A percentile compares a stretch with the other conserved stretches of the same genome.
Conservation (phyloP, 92 coral and sea anemone species). For the Isaurus tuberculatus region DNA sequence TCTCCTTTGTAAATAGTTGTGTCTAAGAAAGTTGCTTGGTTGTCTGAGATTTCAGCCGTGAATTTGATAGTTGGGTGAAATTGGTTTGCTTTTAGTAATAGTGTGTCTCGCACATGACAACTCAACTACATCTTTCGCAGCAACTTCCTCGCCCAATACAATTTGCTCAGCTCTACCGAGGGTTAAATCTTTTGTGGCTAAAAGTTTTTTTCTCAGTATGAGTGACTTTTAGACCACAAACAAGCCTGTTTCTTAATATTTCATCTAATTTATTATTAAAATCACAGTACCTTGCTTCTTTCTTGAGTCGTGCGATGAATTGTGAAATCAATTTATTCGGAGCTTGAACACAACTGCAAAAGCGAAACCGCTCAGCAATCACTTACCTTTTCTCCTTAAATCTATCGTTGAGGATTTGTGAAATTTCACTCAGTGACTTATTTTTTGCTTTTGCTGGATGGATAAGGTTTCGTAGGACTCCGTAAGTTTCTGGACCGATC, state of each 20-base stretch:
- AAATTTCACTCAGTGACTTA: too few relatives aligned
- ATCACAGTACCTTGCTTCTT: conserved; percentile 17
- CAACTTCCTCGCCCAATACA: conserved; percentile 32
- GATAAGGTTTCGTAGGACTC: conserved; percentile 59
- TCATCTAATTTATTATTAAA: not conserved
- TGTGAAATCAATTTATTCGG: not conserved
- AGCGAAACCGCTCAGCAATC: conserved; percentile 48
- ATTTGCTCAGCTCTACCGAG: conserved; percentile 26
- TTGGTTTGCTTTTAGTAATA: too few relatives aligned
- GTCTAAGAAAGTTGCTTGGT: too few relatives aligned
- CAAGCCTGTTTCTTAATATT: conserved; percentile 3
- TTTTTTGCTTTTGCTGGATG: conserved; percentile 47
- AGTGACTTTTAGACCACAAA: conserved; percentile 7
- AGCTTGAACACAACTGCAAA: conserved; percentile 34
- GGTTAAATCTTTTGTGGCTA: conserved; percentile 33
- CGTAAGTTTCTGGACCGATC: conserved; percentile 57
- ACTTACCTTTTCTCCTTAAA: too few relatives aligned
- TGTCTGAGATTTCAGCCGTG: too few relatives aligned
- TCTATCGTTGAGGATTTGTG: conserved; percentile 29
- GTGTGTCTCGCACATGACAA: conserved; percentile 17
- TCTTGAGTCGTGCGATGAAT: not conserved
- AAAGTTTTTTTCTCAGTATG: conserved; percentile 32
- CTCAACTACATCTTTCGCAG: conserved; percentile 24
- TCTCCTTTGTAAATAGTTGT: too few relatives aligned
- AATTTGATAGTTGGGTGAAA: too few relatives aligned